These are phyloP conservation scores for crab-eating macaque (Macaca fascicularis) DNA, from an alignment of 2,113 vertebrate genomes.

Conservation along the genomic window DNA sequence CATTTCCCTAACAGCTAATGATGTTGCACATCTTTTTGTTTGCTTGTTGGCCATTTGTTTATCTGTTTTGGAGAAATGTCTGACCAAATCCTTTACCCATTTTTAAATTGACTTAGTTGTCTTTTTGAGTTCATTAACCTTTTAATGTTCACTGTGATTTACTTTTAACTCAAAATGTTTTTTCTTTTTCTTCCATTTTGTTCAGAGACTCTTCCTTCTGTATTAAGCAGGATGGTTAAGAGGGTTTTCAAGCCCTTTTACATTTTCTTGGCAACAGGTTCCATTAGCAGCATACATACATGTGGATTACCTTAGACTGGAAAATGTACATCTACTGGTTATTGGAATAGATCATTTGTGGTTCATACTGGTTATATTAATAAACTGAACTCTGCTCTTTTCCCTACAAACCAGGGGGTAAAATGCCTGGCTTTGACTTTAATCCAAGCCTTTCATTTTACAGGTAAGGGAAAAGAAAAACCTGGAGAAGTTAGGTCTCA, in stretches of 20 bases:
- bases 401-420: not conserved
- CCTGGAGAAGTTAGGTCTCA: not conserved
- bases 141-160: not conserved
- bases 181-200: not conserved
- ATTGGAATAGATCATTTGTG: not conserved
- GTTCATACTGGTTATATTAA: not conserved
- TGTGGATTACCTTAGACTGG: not conserved
- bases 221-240: not conserved
- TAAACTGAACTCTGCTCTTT: not conserved
- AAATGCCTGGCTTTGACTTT: not conserved
- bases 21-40: not conserved
- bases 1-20: not conserved
- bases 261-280: not conserved
- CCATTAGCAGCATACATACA: not conserved
- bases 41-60: not conserved
- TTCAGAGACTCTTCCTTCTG: not conserved
- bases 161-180: not conserved
- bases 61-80: not conserved
- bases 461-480: not conserved
- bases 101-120: not conserved
- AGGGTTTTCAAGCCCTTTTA: not conserved
- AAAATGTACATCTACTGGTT: not conserved
- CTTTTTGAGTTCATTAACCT: conserved; percentile 9
- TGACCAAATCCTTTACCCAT: not conserved
- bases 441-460: not conserved